These are phyloP conservation scores for Cantharis flavilabris DNA, from an alignment of 2,888 invertebrate species.

Conservation along the genomic window DNA sequence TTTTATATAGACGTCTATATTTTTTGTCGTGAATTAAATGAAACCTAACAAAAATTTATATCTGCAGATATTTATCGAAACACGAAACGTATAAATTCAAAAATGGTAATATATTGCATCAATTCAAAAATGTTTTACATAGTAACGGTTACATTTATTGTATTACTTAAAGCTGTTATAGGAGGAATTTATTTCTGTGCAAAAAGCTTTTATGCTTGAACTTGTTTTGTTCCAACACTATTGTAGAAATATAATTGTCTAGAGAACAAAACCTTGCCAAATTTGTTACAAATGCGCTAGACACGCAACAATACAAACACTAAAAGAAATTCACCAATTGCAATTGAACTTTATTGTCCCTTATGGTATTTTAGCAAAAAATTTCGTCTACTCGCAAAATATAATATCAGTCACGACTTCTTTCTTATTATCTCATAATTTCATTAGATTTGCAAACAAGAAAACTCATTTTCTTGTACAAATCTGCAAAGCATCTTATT, in stretches of 20 bases:
- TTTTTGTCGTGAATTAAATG: not conserved
- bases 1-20: not conserved
- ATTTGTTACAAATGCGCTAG: constrained; percentile 11
- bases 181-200: constrained; percentile 10
- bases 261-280: constrained; percentile 13
- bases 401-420: not conserved
- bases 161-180: not conserved
- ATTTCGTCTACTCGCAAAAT: not conserved
- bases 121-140: not conserved
- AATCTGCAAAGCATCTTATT: not conserved
- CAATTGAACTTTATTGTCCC: constrained; percentile 5
- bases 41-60: not conserved
- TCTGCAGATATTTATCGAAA: not conserved
- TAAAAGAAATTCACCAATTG: constrained; percentile 8
- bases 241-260: constrained; percentile 21
- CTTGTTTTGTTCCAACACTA: constrained; percentile 18
- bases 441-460: not conserved
- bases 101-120: not conserved
- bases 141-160: constrained; percentile 8
- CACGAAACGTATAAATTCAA: not conserved
- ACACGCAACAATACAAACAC: constrained; percentile 14
- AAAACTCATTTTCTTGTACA: not conserved
- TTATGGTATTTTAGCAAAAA: not conserved
- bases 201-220: constrained; percentile 17
- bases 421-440: not conserved